Base-by-base conservation (phyloP, 2,113 vertebrate species). In the Vireo altiloquus region DNA sequence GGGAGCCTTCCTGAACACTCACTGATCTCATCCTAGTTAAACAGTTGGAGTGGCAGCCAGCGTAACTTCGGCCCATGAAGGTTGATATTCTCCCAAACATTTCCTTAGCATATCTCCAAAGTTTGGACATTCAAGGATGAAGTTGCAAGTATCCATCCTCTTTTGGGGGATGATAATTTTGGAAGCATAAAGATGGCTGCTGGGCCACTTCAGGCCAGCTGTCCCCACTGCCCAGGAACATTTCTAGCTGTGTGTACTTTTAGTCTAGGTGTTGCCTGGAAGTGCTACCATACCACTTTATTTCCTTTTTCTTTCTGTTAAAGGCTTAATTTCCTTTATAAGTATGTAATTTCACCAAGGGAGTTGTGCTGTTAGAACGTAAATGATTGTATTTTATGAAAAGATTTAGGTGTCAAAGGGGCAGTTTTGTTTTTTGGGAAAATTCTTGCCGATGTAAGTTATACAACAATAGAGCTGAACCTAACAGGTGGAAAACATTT, bases 381-480 rank as follows among this genome's bases (percentile, higher is more conserved):
- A 82, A 70, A 50, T 69, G 3, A 50, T n/a, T 57, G 35, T 46
- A 54, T 76, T 87, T 92, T 68, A 25, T 87, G 15, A 68, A 65
- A 86, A 74, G 89, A 65, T 10, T 64, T 66, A n/a, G 15, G 20
- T 69, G 52, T 82, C 44, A 78, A 56, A 81, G 64, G 59, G 37
- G 13, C 6, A 28, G 76, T 82, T 95, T 60, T 87, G 22, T 86
- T 74, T 30, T 83, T 93, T 86, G 72, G 60, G 76, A 94, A 84
- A 87, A 42, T 54, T 90, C 42, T 82, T 82, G 59, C 46, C 50
- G 18, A 7, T 7, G 4, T 63, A 61, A 59, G 33, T 49, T 56
- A 27, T 19, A 33, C 74, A 88, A 81, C 64, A 88, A 54, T 39
- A 75, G n/a, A 85, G 16, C 15, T 64, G 47, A 70, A 94, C 33